Evolutionary conservation across 2,797 vertebrate species (phyloP).

Genomic region (Cuculus canorus): DNA sequence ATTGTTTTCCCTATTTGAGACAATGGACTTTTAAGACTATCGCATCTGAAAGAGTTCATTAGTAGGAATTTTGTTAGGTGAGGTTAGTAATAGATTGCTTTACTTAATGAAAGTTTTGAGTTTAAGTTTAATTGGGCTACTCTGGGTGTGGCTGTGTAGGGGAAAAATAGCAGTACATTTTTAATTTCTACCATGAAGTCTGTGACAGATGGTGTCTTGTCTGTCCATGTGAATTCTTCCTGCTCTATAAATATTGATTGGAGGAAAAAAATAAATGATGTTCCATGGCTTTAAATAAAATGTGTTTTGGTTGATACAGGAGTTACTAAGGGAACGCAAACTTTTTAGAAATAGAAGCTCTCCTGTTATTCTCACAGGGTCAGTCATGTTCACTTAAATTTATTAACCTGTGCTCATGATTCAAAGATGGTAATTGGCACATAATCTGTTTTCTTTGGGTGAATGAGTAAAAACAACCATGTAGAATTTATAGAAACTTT

Average conservation of each 20-base stretch:
- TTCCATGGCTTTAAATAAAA: not conserved
- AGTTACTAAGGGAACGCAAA: not conserved
- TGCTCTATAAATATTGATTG: not conserved
- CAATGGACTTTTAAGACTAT: not conserved
- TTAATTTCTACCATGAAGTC: not conserved
- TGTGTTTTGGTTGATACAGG: not conserved
- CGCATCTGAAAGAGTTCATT: not conserved
- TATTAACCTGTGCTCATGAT: not conserved
- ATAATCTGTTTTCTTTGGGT: not conserved
- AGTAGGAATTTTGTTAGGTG: not conserved
- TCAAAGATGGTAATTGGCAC: not conserved
- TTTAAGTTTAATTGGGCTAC: not conserved
- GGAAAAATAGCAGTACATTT: not conserved
- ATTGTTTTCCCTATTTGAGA: not conserved
- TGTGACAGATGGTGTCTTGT: not conserved
- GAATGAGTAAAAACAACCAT: not conserved
- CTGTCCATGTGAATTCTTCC: slow-evolving; percentile 14
- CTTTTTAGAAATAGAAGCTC: not conserved
- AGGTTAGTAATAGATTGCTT: not conserved
- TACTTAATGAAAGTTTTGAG: not conserved
- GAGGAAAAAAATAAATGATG: not conserved
- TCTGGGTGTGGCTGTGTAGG: not conserved
- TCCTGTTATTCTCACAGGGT: not conserved
- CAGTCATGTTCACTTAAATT: not conserved
- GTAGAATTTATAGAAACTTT: not conserved